Evolutionary conservation across 2,113 vertebrate species (phyloP).

Genomic region (Fregata magnificens): DNA sequence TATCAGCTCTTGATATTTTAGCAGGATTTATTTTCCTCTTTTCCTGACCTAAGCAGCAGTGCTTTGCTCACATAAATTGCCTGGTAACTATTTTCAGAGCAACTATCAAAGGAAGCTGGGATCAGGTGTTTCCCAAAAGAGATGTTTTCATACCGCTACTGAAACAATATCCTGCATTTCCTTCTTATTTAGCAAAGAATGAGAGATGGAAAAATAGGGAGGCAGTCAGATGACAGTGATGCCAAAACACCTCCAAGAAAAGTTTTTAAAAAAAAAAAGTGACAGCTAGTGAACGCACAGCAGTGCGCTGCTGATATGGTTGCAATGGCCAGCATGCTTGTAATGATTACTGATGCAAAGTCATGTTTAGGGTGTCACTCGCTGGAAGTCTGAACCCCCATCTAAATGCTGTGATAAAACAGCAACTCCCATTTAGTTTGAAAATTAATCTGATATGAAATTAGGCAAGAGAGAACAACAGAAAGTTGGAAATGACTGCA

Average conservation of each 20-base stretch:
- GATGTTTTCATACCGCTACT: neutral
- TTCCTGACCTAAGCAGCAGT: neutral
- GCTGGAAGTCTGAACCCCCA: neutral
- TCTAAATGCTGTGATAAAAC: neutral
- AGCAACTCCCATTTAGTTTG: neutral
- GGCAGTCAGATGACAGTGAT: neutral
- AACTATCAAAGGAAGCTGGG: neutral
- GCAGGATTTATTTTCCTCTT: neutral
- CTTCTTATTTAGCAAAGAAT: neutral
- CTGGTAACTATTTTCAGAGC: neutral
- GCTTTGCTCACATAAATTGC: neutral
- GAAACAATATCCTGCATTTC: neutral
- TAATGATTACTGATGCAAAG: neutral
- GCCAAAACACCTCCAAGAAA: neutral
- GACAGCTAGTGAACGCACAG: neutral
- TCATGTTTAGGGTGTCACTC: fast-evolving
- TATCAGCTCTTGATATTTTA: neutral
- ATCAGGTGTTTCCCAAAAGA: neutral
- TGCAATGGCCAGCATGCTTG: neutral
- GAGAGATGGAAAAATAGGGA: neutral
- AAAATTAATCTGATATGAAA: neutral
- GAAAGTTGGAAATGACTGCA: neutral
- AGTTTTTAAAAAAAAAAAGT: neutral
- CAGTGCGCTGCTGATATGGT: fast-evolving
- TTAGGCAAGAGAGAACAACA: neutral